Conservation (phyloP, 2,888 invertebrate species). For the Euzophera pinguis region DNA sequence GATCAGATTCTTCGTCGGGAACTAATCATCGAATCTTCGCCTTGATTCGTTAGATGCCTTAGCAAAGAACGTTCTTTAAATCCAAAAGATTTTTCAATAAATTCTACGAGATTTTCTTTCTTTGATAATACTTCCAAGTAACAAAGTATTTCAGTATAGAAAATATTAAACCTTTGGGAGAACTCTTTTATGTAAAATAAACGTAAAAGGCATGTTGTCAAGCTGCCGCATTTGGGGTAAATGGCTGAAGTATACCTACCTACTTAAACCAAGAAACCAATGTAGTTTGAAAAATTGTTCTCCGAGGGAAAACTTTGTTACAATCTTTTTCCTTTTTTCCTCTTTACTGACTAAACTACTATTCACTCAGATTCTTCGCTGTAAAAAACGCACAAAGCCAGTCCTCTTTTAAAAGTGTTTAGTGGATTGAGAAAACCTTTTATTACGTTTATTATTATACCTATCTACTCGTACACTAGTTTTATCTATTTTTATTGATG, state of each 20-base stretch:
- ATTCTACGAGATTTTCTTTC: conserved; percentile 2
- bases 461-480: too few relatives aligned
- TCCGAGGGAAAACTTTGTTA: conserved; percentile 48
- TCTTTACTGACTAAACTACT: conserved; percentile 46
- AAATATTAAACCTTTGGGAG: conserved; percentile 14
- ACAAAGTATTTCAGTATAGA: neutral
- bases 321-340: conserved; percentile 47
- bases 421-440: conserved; percentile 10
- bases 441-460: too few relatives aligned
- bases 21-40: conserved; percentile 64
- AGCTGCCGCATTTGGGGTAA: conserved; percentile 37
- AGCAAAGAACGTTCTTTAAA: conserved; percentile 46
- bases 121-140: neutral
- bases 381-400: conserved; percentile 14
- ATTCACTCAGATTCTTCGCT: conserved; percentile 49
- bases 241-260: conserved; percentile 51
- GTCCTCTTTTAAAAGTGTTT: conserved; percentile 17
- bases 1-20: conserved; percentile 55
- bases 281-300: conserved; percentile 66
- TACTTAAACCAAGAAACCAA: conserved; percentile 48
- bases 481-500: too few relatives aligned
- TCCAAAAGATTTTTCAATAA: conserved; percentile 32
- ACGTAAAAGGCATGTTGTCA: conserved; percentile 31
- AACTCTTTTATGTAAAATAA: conserved; percentile 20
- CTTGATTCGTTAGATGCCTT: conserved; percentile 57